Evolutionary conservation across 2,113 vertebrate genomes (phyloP).

Genomic region (Castor canadensis): DNA sequence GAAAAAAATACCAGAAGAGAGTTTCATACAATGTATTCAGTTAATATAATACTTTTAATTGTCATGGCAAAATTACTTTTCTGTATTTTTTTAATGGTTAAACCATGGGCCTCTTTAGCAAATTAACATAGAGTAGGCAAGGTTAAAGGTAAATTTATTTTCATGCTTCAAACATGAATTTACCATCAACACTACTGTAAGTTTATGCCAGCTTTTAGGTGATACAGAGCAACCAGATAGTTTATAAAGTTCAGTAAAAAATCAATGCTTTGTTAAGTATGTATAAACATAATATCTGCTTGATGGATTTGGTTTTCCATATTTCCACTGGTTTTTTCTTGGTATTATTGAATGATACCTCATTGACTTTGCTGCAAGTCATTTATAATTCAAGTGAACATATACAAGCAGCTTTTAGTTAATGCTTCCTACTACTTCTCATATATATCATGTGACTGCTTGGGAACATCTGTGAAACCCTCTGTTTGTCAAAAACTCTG

Average conservation of each 20-base stretch:
- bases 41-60: slow-evolving; percentile 7
- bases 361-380: background rate
- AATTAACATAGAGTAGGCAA: background rate
- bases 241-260: slow-evolving; percentile 29
- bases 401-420: background rate
- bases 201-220: background rate
- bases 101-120: background rate
- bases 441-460: background rate
- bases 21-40: background rate
- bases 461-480: background rate
- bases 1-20: background rate
- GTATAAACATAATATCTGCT: background rate
- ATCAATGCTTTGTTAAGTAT: background rate
- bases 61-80: background rate
- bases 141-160: background rate
- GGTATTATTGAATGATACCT: background rate
- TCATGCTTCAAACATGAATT: background rate
- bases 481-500: background rate
- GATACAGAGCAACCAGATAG: background rate
- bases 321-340: background rate
- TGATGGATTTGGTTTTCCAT: background rate
- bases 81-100: background rate
- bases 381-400: background rate
- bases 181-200: background rate
- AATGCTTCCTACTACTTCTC: background rate